These are phyloP conservation scores for Cochlearius cochlearius DNA, from an alignment of 2,113 vertebrate genomes.

Conservation along the genomic window DNA sequence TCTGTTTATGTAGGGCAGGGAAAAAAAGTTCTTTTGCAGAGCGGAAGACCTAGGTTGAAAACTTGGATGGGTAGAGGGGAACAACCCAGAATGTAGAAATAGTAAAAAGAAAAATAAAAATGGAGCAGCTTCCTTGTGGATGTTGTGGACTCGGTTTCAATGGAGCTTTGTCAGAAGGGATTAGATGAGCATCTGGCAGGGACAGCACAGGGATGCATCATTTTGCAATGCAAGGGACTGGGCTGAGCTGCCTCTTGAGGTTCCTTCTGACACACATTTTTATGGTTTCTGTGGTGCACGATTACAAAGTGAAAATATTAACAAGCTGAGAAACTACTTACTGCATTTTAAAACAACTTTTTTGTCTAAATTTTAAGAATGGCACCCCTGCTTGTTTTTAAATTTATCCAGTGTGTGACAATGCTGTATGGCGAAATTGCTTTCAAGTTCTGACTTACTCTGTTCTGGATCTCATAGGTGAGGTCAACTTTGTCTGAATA, in stretches of 20 bases:
- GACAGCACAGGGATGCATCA: background rate
- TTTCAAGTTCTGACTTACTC: background rate
- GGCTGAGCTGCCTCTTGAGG: background rate
- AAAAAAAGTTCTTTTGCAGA: background rate
- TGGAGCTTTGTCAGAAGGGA: background rate
- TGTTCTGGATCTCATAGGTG: background rate
- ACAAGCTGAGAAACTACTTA: background rate
- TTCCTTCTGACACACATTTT: background rate
- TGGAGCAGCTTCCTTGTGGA: background rate
- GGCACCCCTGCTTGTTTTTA: background rate
- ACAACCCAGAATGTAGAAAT: background rate
- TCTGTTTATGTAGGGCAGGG: background rate
- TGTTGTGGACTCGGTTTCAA: background rate
- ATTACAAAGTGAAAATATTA: background rate
- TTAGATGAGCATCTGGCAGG: background rate
- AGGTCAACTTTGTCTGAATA: background rate
- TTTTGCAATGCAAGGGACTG: background rate
- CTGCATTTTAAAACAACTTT: background rate
- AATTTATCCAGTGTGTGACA: background rate
- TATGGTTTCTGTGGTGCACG: fast-evolving
- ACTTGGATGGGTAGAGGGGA: background rate
- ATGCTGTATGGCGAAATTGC: background rate
- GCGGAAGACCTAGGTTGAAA: background rate
- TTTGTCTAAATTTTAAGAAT: background rate
- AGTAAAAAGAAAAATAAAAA: background rate